Percentiles rank a stretch among this genome's conserved stretches.
Evolutionary conservation across 2,888 invertebrate species (phyloP).

Genomic region (Polylopha cassiicola): DNA sequence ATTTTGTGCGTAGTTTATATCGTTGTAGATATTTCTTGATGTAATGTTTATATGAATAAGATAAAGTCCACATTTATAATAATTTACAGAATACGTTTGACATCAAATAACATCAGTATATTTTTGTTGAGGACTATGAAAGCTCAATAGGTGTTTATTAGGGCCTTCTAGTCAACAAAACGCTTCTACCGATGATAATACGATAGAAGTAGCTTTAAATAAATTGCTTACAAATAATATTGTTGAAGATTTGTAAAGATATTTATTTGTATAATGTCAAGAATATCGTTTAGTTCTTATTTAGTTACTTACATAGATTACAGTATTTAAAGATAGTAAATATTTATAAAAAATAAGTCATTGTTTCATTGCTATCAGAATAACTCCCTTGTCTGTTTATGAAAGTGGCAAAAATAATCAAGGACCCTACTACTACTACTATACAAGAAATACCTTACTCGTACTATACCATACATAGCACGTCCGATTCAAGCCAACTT

Average conservation of each 20-base stretch:
- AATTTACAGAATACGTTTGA: slow-evolving; percentile 1
- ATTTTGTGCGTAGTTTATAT: slow-evolving; percentile 36
- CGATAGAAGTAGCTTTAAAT: slow-evolving; percentile 3
- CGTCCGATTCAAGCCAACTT: too few relatives aligned
- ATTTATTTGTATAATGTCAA: slow-evolving; percentile 6
- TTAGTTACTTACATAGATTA: too few relatives aligned
- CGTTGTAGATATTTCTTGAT: slow-evolving; percentile 47
- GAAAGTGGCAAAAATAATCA: too few relatives aligned
- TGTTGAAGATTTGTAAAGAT: slow-evolving; percentile 1
- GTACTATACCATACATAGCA: too few relatives aligned
- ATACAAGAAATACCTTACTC: too few relatives aligned
- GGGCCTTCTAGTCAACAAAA: slow-evolving; percentile 20
- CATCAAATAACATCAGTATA: slow-evolving; percentile 7
- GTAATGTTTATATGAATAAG: neutral
- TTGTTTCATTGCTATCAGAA: too few relatives aligned
- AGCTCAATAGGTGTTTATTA: slow-evolving; percentile 19
- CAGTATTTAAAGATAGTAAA: too few relatives aligned
- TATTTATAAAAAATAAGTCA: too few relatives aligned
- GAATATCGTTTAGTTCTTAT: too few relatives aligned
- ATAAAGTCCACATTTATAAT: neutral
- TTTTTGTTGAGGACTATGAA: slow-evolving; percentile 15
- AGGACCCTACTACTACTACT: too few relatives aligned
- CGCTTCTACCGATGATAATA: slow-evolving; percentile 11
- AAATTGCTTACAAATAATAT: slow-evolving; percentile 5
- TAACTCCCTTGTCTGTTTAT: too few relatives aligned